Evolutionary conservation across 2,797 vertebrate genomes (phyloP), one percentile per base, ranked within the genome.

Genomic region (Lepilemur ruficaudatus): DNA sequence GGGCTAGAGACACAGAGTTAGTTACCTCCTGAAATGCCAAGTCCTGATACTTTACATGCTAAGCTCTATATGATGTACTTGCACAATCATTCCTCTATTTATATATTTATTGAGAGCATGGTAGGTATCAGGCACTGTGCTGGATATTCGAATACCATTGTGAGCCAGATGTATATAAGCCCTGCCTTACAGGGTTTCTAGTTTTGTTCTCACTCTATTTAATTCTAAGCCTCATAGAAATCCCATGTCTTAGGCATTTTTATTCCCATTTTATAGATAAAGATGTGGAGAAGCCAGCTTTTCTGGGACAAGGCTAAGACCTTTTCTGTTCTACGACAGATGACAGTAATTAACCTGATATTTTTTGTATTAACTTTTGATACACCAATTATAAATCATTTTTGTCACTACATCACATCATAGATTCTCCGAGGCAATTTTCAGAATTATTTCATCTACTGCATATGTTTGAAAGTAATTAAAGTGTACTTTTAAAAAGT

Each of bases 381-480:
- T 96, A 70, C 12, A 79, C 76, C 48, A 75, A 90, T 96, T 98
- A 93, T 81, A 93, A 94, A 82, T 96, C 83, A 90, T 96, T 95
- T 55, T 84, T 93, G 85, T 95, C 57, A 78, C 43, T 79, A 23
- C 4, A 81, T 75, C 35, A 17, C 41, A 88, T 92, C 72, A 55
- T 78, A 43, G 35, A 73, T 88, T 94, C 50, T 97, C 80, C 35
- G 35, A 95, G 91, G 83, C 63, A 97, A 92, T 93, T 93, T 72
- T 85, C 76, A 92, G 65, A 93, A 93, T 97, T 93, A 86, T 94
- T 97, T 97, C 90, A 75, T 76, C 65, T 96, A 93, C 89, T 93
- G 55, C 72, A 67, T 95, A 81, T 92, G 59, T 96, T 91, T 92
- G 86, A 92, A 97, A 97, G 86, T 90, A 96, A 96, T 96, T 95